Conservation (phyloP, 2,113 vertebrate genomes). For the Poicephalus meyeri region DNA sequence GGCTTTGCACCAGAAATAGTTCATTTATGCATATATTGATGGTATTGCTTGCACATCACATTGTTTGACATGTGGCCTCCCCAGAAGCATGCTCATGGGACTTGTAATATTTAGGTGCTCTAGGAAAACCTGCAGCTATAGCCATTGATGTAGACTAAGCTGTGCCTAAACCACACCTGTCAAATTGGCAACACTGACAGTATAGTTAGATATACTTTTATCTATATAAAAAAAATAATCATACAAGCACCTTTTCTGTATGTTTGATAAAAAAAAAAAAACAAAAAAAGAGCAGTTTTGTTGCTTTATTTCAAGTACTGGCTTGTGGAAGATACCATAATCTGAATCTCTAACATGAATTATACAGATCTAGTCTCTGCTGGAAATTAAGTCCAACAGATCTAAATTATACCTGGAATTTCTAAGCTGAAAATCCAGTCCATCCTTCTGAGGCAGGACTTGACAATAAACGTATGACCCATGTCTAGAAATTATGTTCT, state of each 20-base stretch:
- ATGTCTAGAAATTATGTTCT: background rate
- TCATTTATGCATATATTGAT: background rate
- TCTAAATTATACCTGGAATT: background rate
- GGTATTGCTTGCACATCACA: background rate
- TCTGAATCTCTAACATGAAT: background rate
- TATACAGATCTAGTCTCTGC: background rate
- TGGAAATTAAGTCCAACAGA: background rate
- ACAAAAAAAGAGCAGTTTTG: background rate
- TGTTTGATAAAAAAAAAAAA: background rate
- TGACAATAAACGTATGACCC: background rate
- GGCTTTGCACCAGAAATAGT: background rate
- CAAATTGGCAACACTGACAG: background rate
- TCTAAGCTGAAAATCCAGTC: background rate
- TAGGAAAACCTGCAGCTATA: background rate
- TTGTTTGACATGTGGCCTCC: background rate
- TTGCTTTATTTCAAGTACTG: background rate
- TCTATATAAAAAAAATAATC: background rate
- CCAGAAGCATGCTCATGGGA: background rate
- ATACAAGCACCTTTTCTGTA: background rate
- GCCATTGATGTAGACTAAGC: background rate
- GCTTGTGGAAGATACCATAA: background rate
- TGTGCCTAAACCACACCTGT: background rate
- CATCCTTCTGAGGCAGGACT: background rate
- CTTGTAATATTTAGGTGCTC: background rate
- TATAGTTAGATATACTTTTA: background rate